Conservation (phyloP, 2,113 vertebrate genomes). For the Sinocyclocheilus grahami region DNA sequence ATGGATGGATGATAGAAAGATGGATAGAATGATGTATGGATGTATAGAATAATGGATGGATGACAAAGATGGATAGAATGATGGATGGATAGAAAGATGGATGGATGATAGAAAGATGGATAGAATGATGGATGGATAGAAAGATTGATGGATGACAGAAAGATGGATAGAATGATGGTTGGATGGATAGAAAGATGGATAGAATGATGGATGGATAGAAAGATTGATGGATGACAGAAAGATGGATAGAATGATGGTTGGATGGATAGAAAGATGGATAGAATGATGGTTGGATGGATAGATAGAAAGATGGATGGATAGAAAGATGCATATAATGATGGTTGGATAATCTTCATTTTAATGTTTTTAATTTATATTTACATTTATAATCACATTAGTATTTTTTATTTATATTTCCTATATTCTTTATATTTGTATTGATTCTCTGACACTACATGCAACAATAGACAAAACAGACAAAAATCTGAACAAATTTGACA, state of each 20-base stretch:
- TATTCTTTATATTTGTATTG: background rate
- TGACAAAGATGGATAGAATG: background rate
- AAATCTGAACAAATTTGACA: conserved; percentile 6
- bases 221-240: too few relatives aligned
- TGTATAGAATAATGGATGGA: background rate
- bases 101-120: too few relatives aligned
- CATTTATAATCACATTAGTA: too few relatives aligned
- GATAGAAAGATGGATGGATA: background rate
- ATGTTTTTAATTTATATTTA: too few relatives aligned
- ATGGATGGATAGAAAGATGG: too few relatives aligned
- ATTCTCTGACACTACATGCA: background rate
- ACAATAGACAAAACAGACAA: background rate
- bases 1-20: background rate
- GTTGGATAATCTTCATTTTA: too few relatives aligned
- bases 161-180: background rate
- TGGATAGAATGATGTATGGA: background rate
- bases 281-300: background rate
- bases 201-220: background rate
- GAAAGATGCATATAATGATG: background rate
- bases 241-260: background rate
- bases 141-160: background rate
- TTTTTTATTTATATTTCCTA: too few relatives aligned
- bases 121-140: too few relatives aligned
- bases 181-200: background rate
- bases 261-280: background rate